Conservation (phyloP, 2,797 vertebrate genomes). For the Florisuga fusca region DNA sequence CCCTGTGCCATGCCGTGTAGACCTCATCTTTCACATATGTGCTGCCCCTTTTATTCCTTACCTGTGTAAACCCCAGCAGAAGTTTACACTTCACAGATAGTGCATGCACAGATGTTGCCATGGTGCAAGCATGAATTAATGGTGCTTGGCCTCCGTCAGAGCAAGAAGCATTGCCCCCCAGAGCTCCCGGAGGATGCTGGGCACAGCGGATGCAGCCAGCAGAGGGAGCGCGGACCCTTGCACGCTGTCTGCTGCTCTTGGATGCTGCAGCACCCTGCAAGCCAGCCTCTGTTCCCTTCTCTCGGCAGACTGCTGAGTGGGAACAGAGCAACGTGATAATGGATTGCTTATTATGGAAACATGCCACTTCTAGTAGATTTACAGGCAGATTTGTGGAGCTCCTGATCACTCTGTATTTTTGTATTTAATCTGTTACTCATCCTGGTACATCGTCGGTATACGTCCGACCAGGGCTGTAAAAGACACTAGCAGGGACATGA, state of each 20-base stretch:
- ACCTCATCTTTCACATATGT: background rate
- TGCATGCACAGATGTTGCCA: background rate
- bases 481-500: background rate
- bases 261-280: background rate
- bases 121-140: accelerated
- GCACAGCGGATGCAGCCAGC: background rate
- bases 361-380: slow-evolving; percentile 41
- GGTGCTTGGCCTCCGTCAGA: accelerated
- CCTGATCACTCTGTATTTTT: slow-evolving; percentile 41
- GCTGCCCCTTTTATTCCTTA: background rate
- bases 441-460: background rate
- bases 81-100: accelerated
- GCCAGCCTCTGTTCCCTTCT: background rate
- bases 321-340: slow-evolving; percentile 3
- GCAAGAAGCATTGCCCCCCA: accelerated
- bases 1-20: background rate
- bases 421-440: slow-evolving; percentile 48
- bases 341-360: slow-evolving; percentile 62
- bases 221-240: slow-evolving; percentile 36
- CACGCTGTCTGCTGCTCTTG: background rate
- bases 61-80: background rate
- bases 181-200: accelerated
- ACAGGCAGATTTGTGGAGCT: slow-evolving; percentile 46
- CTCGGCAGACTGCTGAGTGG: background rate
- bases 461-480: background rate